Percentiles rank a stretch among this genome's conserved stretches.
phyloP scores from a whole-genome alignment of 2,113 vertebrate genomes.

The Rhea americana region DNA sequence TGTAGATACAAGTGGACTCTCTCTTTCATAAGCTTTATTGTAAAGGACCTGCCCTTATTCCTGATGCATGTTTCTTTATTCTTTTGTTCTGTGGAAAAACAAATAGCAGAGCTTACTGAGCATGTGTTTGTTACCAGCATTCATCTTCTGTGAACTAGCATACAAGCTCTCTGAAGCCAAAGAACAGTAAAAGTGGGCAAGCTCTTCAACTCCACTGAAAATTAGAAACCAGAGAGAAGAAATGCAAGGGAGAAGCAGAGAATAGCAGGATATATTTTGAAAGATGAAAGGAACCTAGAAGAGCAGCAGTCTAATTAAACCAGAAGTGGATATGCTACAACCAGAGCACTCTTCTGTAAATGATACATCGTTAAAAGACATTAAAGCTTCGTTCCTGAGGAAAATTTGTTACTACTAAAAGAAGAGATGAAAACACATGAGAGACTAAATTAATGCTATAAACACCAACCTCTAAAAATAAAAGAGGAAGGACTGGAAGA shows the following conservation, averaged over 20 bases:
- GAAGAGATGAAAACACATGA: constrained; percentile 45
- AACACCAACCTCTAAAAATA: not conserved
- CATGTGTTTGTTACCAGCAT: not conserved
- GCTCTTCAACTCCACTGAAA: constrained; percentile 44
- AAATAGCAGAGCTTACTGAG: not conserved
- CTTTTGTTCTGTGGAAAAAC: not conserved
- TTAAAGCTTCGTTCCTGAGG: constrained; percentile 43
- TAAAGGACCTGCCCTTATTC: not conserved
- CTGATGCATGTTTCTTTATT: not conserved
- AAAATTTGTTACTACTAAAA: constrained; percentile 49
- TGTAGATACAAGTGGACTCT: not conserved
- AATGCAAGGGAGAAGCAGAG: constrained; percentile 28
- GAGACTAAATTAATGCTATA: constrained; percentile 35
- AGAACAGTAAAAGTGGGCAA: constrained; percentile 40
- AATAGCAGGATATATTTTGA: constrained; percentile 34
- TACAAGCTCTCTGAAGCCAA: constrained; percentile 6
- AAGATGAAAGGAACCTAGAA: constrained; percentile 72
- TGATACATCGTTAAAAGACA: constrained; percentile 48
- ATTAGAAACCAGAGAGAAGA: constrained; percentile 49
- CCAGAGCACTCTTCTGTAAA: constrained; percentile 46
- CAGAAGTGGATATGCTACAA: constrained; percentile 59
- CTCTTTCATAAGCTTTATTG: not conserved
- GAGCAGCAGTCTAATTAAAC: constrained; percentile 66
- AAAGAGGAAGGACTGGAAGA: not conserved
- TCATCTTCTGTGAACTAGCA: not conserved